phyloP scores from a whole-genome alignment of 2,113 vertebrate genomes.

The Anguilla rostrata region DNA sequence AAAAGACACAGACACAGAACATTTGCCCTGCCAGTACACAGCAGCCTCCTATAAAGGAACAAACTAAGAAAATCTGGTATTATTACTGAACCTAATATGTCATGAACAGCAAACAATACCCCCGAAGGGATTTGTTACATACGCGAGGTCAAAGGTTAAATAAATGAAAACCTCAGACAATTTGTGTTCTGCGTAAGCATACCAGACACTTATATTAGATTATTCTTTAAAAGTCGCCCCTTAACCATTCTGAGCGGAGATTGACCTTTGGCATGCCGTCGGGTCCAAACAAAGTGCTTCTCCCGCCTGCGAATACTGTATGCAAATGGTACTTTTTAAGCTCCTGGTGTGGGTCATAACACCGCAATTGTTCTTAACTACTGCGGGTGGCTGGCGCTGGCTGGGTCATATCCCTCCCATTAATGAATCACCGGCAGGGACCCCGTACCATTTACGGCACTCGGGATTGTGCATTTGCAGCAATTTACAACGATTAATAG shows the following conservation, averaged over 20 bases:
- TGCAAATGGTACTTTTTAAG: constrained; percentile 78
- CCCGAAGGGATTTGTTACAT: not conserved
- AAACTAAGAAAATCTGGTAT: constrained; percentile 13
- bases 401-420: constrained; percentile 85
- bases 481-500: constrained; percentile 98
- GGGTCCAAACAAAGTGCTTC: constrained; percentile 56
- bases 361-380: constrained; percentile 83
- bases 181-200: constrained; percentile 27
- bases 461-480: constrained; percentile 86
- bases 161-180: constrained; percentile 42
- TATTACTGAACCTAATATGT: constrained; percentile 34
- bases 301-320: constrained; percentile 59
- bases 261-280: constrained; percentile 52
- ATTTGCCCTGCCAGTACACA: not conserved
- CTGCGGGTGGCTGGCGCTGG: constrained; percentile 76
- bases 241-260: constrained; percentile 37
- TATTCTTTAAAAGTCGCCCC: constrained; percentile 41
- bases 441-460: constrained; percentile 78
- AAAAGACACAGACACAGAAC: constrained; percentile 50
- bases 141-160: constrained; percentile 41
- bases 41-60: constrained; percentile 17
- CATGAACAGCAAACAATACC: constrained; percentile 39
- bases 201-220: constrained; percentile 43
- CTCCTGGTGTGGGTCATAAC: constrained; percentile 81
- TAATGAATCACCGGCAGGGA: constrained; percentile 83